Evolutionary conservation across 2,797 vertebrate species (phyloP), one percentile per base, ranked within the genome.

Genomic region (Ibycter americanus): DNA sequence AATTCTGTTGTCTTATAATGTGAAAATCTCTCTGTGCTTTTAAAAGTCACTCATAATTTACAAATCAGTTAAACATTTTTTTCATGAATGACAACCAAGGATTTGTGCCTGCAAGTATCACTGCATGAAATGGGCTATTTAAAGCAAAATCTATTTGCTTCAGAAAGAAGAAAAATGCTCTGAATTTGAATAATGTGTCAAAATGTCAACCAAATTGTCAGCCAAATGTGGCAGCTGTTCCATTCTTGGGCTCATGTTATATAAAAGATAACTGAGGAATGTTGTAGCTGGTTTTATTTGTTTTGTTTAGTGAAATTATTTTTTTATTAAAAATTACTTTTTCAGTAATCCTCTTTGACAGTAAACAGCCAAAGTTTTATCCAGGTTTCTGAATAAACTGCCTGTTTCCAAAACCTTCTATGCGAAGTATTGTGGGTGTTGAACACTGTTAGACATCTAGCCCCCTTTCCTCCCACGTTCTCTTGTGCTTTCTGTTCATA

Each of bases 91-190:
- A 77, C 96, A 94, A 52, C 27, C 42, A 20, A 77, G 73, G 77
- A 47, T 94, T 85, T 86, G 54, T 79, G 79, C 42, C 58, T 93
- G 80, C 58, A 86, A 76, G 68, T 58, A 70, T 72, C 77, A 23
- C 87, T 83, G 77, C 44, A 12, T 55, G 78, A 72, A 79, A 65
- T 55, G 62, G 42, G 70, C 49, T 93, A 93, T 95, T 96, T 90
- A 89, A 94, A 94, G 90, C 63, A 70, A 59, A 95, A 83, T 76
- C 83, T 84, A 6, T 89, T 95, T 93, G 76, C 66, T 91, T 89
- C 83, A 73, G 55, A 56, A 85, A 40, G 73, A 49, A 84, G 93
- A 79, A 91, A 90, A 95, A 86, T 87, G 70, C 58, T 91, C 70
- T 59, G 72, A 79, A 84, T 90, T 81, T 66, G 77, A 83, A 70